Percentiles rank a stretch among this genome's conserved stretches.
These are phyloP conservation scores for Acanthopleura granulata DNA, from an alignment of 2,888 invertebrate species.

Conservation along the genomic window DNA sequence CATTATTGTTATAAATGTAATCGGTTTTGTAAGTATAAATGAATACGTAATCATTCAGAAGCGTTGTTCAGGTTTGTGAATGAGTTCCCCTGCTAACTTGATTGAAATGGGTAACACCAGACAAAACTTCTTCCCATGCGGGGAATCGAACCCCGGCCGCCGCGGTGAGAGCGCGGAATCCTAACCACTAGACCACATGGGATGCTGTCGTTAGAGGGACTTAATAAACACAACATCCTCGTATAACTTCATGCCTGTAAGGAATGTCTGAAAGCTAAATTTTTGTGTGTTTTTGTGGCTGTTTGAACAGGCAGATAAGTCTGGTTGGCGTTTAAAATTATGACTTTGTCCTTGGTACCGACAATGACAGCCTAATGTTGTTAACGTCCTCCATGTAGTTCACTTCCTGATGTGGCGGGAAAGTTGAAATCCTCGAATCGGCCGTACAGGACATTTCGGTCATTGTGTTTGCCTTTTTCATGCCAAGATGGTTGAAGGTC, in stretches of 20 bases:
- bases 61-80: no score
- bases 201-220: background rate
- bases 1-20: no score
- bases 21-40: no score
- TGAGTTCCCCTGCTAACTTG: no score
- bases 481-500: conserved; percentile 56
- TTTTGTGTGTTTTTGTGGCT: background rate
- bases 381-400: no score
- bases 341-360: background rate
- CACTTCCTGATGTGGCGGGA: no score
- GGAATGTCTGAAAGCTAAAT: background rate
- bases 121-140: background rate
- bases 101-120: background rate
- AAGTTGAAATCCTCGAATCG: no score
- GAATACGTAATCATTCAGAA: no score
- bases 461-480: conserved; percentile 1
- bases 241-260: background rate
- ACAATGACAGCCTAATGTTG: background rate
- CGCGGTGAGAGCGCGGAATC: conserved; percentile 18
- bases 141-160: conserved; percentile 12
- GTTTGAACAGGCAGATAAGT: background rate
- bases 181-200: conserved; percentile 20
- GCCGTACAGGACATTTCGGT: no score
- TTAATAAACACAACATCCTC: background rate
- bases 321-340: background rate